These are phyloP conservation scores for Lithosia quadra DNA, from an alignment of 2,888 invertebrate genomes.

Conservation along the genomic window DNA sequence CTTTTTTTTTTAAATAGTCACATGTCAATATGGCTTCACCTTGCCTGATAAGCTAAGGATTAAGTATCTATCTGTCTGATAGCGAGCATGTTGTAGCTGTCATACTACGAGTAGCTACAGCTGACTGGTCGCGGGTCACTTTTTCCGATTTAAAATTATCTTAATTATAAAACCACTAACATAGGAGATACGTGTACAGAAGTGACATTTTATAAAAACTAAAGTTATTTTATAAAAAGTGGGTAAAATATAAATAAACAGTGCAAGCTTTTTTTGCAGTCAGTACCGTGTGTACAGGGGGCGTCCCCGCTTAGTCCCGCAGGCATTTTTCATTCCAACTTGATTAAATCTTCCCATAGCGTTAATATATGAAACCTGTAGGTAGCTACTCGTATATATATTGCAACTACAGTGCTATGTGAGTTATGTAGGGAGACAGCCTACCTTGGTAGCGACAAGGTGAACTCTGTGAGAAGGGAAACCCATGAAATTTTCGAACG, in stretches of 20 bases:
- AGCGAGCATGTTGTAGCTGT: too few relatives aligned
- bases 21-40: too few relatives aligned
- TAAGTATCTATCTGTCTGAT: too few relatives aligned
- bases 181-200: too few relatives aligned
- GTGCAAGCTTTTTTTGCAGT: slow-evolving; percentile 45
- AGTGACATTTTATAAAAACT: too few relatives aligned
- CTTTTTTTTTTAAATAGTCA: too few relatives aligned
- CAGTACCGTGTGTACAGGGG: slow-evolving; percentile 60
- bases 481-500: too few relatives aligned
- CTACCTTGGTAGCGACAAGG: neutral
- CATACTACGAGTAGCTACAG: too few relatives aligned
- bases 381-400: slow-evolving; percentile 37
- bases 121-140: too few relatives aligned
- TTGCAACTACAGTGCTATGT: slow-evolving; percentile 54
- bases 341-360: slow-evolving; percentile 79
- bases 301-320: slow-evolving; percentile 66
- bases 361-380: slow-evolving; percentile 73
- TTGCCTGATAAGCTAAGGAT: too few relatives aligned
- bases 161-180: too few relatives aligned
- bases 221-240: neutral
- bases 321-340: slow-evolving; percentile 84
- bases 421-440: neutral
- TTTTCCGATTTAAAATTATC: too few relatives aligned
- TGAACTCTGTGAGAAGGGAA: neutral
- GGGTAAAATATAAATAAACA: neutral